These are phyloP conservation scores for Ypsolopha scabrella DNA, from an alignment of 2,888 invertebrate genomes.

Conservation along the genomic window DNA sequence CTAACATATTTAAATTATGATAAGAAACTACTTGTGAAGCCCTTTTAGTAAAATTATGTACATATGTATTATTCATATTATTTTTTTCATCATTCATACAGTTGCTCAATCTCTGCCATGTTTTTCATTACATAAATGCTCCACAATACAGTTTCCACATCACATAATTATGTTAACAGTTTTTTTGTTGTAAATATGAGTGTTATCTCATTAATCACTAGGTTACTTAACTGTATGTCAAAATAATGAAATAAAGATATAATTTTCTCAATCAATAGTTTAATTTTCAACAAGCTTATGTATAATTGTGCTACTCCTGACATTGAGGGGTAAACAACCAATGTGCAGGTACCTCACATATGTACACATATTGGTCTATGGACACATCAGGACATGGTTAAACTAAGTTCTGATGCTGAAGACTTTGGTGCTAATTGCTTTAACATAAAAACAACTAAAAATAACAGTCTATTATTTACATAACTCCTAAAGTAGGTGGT, in stretches of 20 bases:
- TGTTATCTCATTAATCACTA: neutral
- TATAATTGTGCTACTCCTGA: constrained; percentile 41
- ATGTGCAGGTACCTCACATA: neutral
- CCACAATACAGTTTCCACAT: too few relatives aligned
- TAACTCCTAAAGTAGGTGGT: constrained; percentile 25
- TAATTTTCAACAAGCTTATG: constrained; percentile 43
- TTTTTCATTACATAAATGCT: too few relatives aligned
- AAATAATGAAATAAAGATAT: constrained; percentile 39
- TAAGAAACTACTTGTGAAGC: too few relatives aligned
- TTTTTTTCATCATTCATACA: too few relatives aligned
- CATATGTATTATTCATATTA: too few relatives aligned
- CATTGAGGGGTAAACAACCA: constrained; percentile 6
- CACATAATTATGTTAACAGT: too few relatives aligned
- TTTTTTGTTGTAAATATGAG: too few relatives aligned
- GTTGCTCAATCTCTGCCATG: too few relatives aligned
- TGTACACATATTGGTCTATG: neutral
- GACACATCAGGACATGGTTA: constrained; percentile 31
- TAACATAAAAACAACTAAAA: constrained; percentile 33
- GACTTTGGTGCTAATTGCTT: constrained; percentile 32
- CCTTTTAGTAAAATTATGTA: too few relatives aligned
- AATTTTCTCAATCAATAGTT: constrained; percentile 48
- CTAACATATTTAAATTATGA: too few relatives aligned
- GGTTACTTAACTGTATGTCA: constrained; percentile 13
- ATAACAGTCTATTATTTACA: constrained; percentile 6
- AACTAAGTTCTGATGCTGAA: constrained; percentile 33